These are phyloP conservation scores for Drosophila nigrodunni DNA, from an alignment of 1,140 invertebrate genomes.

Conservation along the genomic window DNA sequence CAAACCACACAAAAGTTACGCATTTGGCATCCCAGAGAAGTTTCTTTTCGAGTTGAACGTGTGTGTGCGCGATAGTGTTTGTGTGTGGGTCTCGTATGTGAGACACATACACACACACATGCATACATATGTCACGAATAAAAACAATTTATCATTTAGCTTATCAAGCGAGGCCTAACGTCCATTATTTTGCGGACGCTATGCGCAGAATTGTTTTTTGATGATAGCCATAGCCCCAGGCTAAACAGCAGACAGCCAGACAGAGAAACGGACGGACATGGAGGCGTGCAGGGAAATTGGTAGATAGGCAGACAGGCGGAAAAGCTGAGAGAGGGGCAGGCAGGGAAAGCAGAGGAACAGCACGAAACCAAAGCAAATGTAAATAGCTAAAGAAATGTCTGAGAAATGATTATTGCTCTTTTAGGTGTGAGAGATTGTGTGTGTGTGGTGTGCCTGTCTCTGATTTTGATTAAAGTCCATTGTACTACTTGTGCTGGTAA, in stretches of 20 bases:
- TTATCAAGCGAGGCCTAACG: slow-evolving; percentile 80
- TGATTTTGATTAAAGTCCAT: slow-evolving; percentile 53
- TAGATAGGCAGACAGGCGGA: slow-evolving; percentile 1
- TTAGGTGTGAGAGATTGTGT: slow-evolving; percentile 4
- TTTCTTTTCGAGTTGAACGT: slow-evolving; percentile 16
- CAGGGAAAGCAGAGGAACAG: too few relatives aligned
- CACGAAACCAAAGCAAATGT: slow-evolving; percentile 28
- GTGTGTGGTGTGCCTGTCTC: slow-evolving; percentile 29
- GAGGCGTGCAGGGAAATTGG: background rate
- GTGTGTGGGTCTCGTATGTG: slow-evolving; percentile 29
- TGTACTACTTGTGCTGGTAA: slow-evolving; percentile 3
- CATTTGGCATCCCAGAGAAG: slow-evolving; percentile 68
- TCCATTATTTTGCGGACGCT: slow-evolving; percentile 81
- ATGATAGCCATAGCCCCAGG: slow-evolving; percentile 63
- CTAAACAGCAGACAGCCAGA: slow-evolving; percentile 19
- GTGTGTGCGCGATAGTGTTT: slow-evolving; percentile 14
- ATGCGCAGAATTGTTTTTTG: slow-evolving; percentile 80
- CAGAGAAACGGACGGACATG: background rate
- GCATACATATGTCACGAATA: slow-evolving; percentile 78
- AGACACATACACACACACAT: slow-evolving; percentile 34
- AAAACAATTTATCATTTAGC: slow-evolving; percentile 83
- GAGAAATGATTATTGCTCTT: slow-evolving; percentile 75
- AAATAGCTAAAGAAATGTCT: slow-evolving; percentile 68
- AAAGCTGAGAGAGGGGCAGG: slow-evolving; percentile 1
- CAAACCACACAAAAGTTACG: slow-evolving; percentile 57